phyloP scores from a whole-genome alignment of 2,113 vertebrate species.

The Gallinago jamesoni region DNA sequence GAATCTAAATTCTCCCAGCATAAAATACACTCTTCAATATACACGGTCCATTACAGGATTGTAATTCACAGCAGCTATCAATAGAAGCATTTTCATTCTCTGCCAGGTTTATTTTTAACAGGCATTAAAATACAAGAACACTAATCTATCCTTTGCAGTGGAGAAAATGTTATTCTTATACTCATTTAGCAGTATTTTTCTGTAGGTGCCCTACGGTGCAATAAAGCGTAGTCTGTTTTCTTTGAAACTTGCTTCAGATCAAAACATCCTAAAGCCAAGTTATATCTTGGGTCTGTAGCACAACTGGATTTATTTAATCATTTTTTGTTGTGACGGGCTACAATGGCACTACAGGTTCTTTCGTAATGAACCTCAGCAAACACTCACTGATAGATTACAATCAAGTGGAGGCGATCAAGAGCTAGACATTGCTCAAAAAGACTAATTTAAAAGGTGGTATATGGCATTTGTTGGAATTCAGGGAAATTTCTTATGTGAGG shows the following conservation, averaged over 20 bases:
- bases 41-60: neutral
- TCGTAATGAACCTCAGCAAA: neutral
- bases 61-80: constrained; percentile 13
- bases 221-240: neutral
- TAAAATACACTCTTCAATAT: neutral
- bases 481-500: neutral
- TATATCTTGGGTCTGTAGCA: neutral
- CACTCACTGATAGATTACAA: neutral
- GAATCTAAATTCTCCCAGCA: neutral
- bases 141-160: neutral
- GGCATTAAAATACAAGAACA: neutral
- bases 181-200: constrained; percentile 1
- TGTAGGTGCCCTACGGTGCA: neutral
- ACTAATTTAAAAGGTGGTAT: neutral
- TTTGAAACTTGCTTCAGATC: constrained; percentile 20
- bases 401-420: neutral
- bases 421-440: neutral
- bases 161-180: constrained; percentile 13
- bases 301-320: constrained; percentile 25
- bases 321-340: constrained; percentile 8
- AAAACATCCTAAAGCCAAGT: neutral
- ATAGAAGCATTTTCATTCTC: neutral
- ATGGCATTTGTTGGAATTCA: neutral
- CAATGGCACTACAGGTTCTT: neutral
- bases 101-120: constrained; percentile 28